phyloP scores from a whole-genome alignment of 2,113 vertebrate species.

The Sterna hirundo region DNA sequence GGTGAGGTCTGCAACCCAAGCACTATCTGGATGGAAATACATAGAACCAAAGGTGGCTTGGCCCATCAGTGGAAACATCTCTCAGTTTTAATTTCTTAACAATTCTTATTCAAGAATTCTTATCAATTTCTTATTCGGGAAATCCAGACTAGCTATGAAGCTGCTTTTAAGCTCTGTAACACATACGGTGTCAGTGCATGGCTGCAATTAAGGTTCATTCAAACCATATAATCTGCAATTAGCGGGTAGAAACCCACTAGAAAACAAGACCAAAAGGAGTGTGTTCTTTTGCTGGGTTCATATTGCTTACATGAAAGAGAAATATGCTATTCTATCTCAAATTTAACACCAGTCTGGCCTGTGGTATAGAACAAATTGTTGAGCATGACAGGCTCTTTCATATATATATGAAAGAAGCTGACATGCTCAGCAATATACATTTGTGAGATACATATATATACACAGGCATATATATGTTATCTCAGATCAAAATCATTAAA shows the following conservation, averaged over 20 bases:
- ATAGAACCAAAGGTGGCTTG: neutral
- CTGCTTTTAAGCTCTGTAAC: neutral
- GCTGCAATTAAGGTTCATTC: constrained; percentile 24
- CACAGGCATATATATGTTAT: constrained; percentile 35
- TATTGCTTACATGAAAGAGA: neutral
- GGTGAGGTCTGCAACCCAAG: neutral
- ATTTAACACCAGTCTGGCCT: constrained; percentile 47
- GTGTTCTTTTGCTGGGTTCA: neutral
- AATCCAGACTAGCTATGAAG: neutral
- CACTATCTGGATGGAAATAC: neutral
- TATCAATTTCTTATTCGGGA: neutral
- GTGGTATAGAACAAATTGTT: constrained; percentile 47
- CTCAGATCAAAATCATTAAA: constrained; percentile 74
- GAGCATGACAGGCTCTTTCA: constrained; percentile 42
- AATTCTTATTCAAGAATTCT: neutral
- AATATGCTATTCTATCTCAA: constrained; percentile 25
- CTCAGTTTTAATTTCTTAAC: neutral
- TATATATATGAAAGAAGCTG: neutral
- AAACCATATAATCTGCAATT: constrained; percentile 1
- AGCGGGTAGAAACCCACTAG: neutral
- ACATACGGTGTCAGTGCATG: neutral
- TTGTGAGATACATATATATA: neutral
- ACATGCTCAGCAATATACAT: neutral
- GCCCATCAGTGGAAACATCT: neutral
- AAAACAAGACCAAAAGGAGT: neutral